Percentiles rank a stretch among this genome's conserved stretches.
Conservation (phyloP, 2,888 invertebrate species). For the Miltochrista miniata region DNA sequence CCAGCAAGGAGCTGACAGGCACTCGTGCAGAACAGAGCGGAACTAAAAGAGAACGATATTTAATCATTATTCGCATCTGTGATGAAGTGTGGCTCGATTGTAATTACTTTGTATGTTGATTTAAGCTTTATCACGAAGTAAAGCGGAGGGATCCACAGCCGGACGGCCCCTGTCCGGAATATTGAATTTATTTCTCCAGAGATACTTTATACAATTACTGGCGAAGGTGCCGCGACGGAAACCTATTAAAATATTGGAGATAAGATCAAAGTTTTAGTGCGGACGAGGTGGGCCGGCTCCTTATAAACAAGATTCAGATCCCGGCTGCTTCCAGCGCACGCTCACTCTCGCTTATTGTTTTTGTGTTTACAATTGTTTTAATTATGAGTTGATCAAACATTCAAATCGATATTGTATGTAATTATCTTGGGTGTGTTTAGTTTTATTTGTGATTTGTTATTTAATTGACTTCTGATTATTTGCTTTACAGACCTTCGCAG, state of each 20-base stretch:
- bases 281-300: constrained; percentile 74
- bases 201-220: constrained; percentile 76
- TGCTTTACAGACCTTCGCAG: constrained; percentile 32
- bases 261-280: constrained; percentile 79
- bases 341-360: constrained; percentile 66
- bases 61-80: constrained; percentile 79
- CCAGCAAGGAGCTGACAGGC: constrained; percentile 39
- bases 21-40: constrained; percentile 45
- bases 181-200: constrained; percentile 73
- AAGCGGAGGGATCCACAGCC: constrained; percentile 49
- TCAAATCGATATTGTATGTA: constrained; percentile 76
- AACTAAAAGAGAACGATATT: constrained; percentile 64
- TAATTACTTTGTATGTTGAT: constrained; percentile 82
- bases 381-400: constrained; percentile 77
- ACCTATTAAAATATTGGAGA: constrained; percentile 81
- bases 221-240: constrained; percentile 77
- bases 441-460: constrained; percentile 75
- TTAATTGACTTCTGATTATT: constrained; percentile 75
- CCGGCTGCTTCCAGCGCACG: constrained; percentile 63
- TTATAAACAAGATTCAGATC: constrained; percentile 70
- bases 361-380: constrained; percentile 79
- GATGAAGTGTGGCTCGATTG: constrained; percentile 77
- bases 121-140: constrained; percentile 76
- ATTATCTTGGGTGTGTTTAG: constrained; percentile 65
- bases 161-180: constrained; percentile 54